These are phyloP conservation scores for Uropetala carovei DNA, from an alignment of 2,888 invertebrate genomes.

Conservation along the genomic window DNA sequence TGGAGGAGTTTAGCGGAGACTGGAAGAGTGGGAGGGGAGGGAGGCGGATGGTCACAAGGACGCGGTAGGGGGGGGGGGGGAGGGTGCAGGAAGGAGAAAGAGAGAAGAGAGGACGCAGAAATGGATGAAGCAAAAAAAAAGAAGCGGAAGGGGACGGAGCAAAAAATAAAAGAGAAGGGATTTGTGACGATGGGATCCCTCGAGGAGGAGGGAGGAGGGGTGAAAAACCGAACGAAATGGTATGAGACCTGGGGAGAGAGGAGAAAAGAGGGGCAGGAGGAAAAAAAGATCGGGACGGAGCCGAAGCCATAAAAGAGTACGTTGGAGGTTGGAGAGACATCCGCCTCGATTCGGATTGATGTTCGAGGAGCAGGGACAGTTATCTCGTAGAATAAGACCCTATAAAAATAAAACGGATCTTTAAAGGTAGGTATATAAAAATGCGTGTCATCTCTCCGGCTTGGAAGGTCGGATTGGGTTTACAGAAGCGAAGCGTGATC, in stretches of 20 bases:
- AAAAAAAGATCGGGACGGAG: conserved; percentile 1
- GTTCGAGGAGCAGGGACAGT: conserved; percentile 6
- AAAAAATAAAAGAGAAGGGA: neutral
- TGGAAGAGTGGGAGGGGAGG: neutral
- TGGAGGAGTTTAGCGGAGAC: neutral
- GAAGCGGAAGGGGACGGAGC: neutral
- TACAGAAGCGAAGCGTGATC: neutral
- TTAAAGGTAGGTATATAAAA: neutral
- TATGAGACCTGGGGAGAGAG: neutral
- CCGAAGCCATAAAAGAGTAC: neutral
- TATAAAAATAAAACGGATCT: conserved; percentile 5
- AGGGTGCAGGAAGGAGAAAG: neutral
- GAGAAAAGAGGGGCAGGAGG: neutral
- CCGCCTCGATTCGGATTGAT: neutral
- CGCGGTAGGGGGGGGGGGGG: neutral
- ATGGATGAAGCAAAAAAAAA: neutral
- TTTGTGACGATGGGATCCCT: neutral
- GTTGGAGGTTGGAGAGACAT: neutral
- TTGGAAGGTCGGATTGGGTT: neutral
- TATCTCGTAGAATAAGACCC: neutral
- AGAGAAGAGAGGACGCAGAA: neutral
- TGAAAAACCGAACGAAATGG: neutral
- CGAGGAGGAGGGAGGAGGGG: neutral
- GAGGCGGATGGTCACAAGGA: neutral
- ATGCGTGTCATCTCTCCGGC: neutral